Evolutionary conservation across 2,888 invertebrate species (phyloP), one percentile per base, ranked within the genome.

Genomic region (Disparrhopalites patrizii): DNA sequence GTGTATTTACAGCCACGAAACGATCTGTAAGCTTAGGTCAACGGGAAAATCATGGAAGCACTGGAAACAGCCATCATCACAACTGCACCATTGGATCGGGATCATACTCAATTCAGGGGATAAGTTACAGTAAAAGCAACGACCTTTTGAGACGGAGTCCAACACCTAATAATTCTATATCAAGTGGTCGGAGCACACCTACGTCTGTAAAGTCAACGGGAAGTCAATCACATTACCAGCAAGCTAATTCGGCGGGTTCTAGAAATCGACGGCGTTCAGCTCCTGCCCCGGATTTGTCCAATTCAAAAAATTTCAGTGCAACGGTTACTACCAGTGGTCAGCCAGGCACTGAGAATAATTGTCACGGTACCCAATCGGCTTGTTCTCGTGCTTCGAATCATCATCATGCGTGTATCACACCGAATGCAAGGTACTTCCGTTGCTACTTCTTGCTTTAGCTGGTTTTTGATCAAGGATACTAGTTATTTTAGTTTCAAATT

Each of bases 1-100:
- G 72, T 13, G 69, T 72, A 43, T 72, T 72, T 56, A 70, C 72
- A 5, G 56, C 72, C 25, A 68, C 65, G 15, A 72, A 72, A 67
- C 62, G 72, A 43, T 69, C 70, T 18, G 66, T 67, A 1, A 70
- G 70, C 51, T 57, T 70, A 38, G 62, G 69, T 10, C 38, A 62
- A 25, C 20, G 57, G 27, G 57, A 57, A 23, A 13, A 25, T 1
- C 15, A n/a, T 23, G 7, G 38, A 27, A 23, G 28, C 20, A 62
- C 65, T 38, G 7, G 38, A 27, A 23, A 20, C 20, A 62, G 65
- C 31, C 62, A 65, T 62, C 69, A 69, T 36, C 52, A 63, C 36
- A 40, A 51, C 25, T 60, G 67, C 56, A 56, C 66, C 51, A 55
- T 51, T 7, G 15, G 15, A 10, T 23, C 4, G 5, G 23, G 47